Base-by-base conservation (phyloP, 2,113 vertebrate species). In the Pangasianodon hypophthalmus region DNA sequence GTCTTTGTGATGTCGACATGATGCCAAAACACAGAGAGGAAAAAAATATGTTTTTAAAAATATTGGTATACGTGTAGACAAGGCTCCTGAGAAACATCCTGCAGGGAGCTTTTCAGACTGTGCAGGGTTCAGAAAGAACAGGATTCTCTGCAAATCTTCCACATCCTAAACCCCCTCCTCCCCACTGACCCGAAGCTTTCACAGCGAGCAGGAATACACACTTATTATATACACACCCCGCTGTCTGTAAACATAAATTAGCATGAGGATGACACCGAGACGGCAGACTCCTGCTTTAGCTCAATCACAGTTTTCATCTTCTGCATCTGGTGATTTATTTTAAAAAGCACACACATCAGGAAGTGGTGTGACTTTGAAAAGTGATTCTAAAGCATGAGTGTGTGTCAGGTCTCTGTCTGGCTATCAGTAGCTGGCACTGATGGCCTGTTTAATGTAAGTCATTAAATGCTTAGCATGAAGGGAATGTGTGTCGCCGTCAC, bases 191-290 rank as follows among this genome's bases (percentile, higher is more conserved):
- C 56, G 19, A 32, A 89, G 37, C 58, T 75, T 87, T 52, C 75
- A 89, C 86, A 80, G 73, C 48, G 2, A 87, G 89, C 7, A 88
- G 69, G 82, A 88, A 89, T 86, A 89, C 73, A 80, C 86, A 86
- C 84, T 69, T 89, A 44, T 88, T 88, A 89, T 71, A 91, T 91
- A 92, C 88, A 86, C 88, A 86, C 90, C 75, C 58, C 24, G 69
- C 54, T 84, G 86, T 84, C 90, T 80, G 88, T 90, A 90, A 92
- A 91, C 79, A 58, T 91, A 87, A 91, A 91, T 91, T 91, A 91
- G 77, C 77, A 77, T 52, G 58, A 67, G 79, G 46, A 73, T 83
- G 85, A 88, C 89, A 88, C 84, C 11, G 86, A 85, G 18, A 62
- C 48, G 50, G 71, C 50, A 69, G 75, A 73, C 54, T 85, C 24